A percentile compares a stretch with the other conserved stretches of the same genome.
phyloP scores from a whole-genome alignment of 1,140 invertebrate genomes.

The Diuraphis noxia region DNA sequence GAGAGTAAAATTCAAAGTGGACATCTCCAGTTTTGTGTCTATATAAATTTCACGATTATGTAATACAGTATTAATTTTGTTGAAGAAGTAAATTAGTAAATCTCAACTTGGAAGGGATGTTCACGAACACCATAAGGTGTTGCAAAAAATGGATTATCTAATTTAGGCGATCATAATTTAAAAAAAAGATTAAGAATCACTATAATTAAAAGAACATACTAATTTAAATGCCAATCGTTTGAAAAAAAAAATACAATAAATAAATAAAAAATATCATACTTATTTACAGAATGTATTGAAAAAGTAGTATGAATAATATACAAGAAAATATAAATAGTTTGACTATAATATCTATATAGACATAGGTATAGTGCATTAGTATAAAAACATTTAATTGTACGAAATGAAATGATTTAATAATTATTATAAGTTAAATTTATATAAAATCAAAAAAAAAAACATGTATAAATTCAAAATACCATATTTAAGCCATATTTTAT shows the following conservation, averaged over 20 bases:
- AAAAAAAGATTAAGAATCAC: neutral
- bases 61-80: neutral
- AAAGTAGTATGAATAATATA: neutral
- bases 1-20: conserved; percentile 44
- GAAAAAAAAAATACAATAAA: no score
- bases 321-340: neutral
- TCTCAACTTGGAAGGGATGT: neutral
- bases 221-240: neutral
- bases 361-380: no score
- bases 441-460: neutral
- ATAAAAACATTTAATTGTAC: neutral
- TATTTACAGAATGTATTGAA: neutral
- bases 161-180: no score
- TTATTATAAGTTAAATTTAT: neutral
- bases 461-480: neutral
- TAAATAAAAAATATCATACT: no score
- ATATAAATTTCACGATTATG: neutral
- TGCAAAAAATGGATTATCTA: neutral
- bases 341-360: neutral
- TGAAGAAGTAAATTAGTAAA: neutral
- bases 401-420: neutral
- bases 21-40: conserved; percentile 34
- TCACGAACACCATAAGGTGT: neutral
- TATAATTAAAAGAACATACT: neutral
- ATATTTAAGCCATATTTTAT: neutral